Evolutionary conservation across 2,888 invertebrate genomes (phyloP), one percentile per base, ranked within the genome.

Genomic region (Neoascia interrupta): DNA sequence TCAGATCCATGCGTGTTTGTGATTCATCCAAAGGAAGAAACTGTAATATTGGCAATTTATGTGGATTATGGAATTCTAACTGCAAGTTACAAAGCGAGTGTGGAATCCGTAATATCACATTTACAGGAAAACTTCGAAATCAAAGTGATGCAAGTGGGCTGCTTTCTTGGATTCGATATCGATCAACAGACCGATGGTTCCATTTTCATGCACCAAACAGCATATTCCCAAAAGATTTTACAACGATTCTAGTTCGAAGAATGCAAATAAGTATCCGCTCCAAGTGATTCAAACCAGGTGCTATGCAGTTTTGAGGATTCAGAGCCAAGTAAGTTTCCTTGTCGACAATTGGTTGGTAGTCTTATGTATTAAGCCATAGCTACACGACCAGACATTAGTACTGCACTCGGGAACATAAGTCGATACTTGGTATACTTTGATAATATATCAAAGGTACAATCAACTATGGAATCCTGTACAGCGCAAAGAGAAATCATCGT

Each of bases 1-100:
- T 68, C 79, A 10, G 84, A 84, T 56, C 66, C 82, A n/a, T 84
- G 84, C 58, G 66, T 84, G 11, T 83, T 76, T 54, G 36, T 68
- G 8, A 56, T 54, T 16, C 43, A 73, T 18, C 15, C 45, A 10
- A 45, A 37, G 1, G 56, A 3, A 37, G 47, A 23, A 18, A 18
- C 26, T n/a, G 21, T 80, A 5, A 66, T 83, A 5, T 10, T 82
- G 5, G 82, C 81, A 8, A 76, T 83, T 26, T 83, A 81, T 72
- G 82, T 84, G 16, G 84, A 83, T n/a, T 45, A 47, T 16, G 37
- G 47, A 15, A 53, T 41, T 41, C 41, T 47, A n/a, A 69, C 54
- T 5, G 49, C 56, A n/a, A 53, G 51, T 4, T 31, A 70, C 41
- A 23, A 81, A 19, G 31, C 60, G 5, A 54, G 51, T 5, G 39